Conservation (phyloP, 2,888 invertebrate species). For the Drosophila mimica region DNA sequence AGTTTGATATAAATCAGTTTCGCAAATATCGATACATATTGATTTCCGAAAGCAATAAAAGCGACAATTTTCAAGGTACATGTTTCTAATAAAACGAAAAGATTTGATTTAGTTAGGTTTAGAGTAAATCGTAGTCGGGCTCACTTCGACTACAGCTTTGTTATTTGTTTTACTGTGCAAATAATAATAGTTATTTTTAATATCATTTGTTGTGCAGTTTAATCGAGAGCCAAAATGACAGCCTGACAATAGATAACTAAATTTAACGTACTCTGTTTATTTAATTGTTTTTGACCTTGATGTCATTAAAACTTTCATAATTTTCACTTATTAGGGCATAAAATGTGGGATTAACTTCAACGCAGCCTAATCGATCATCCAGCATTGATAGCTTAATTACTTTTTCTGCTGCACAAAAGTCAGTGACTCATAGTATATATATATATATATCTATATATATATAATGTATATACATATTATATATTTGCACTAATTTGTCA, state of each 20-base stretch:
- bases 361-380: conserved; percentile 2
- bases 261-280: not conserved
- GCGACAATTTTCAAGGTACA: not conserved
- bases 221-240: conserved; percentile 28
- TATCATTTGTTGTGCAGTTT: conserved; percentile 46
- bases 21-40: not conserved
- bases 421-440: conserved; percentile 20
- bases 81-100: not conserved
- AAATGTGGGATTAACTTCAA: not conserved
- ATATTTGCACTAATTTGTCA: conserved; percentile 1
- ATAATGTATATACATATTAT: not conserved
- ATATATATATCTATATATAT: conserved; percentile 4
- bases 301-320: conserved; percentile 6
- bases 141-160: not conserved
- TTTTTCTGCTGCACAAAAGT: not conserved
- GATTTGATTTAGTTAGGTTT: not conserved
- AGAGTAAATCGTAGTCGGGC: not conserved
- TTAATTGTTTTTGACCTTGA: conserved; percentile 33
- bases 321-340: not conserved
- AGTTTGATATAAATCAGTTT: not conserved
- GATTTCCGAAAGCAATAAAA: not conserved
- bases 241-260: conserved; percentile 7
- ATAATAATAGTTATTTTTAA: conserved; percentile 68
- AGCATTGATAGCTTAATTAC: not conserved
- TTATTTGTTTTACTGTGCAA: conserved; percentile 56